These are phyloP conservation scores for Amblyraja radiata DNA, from an alignment of 2,797 vertebrate species.

Conservation along the genomic window DNA sequence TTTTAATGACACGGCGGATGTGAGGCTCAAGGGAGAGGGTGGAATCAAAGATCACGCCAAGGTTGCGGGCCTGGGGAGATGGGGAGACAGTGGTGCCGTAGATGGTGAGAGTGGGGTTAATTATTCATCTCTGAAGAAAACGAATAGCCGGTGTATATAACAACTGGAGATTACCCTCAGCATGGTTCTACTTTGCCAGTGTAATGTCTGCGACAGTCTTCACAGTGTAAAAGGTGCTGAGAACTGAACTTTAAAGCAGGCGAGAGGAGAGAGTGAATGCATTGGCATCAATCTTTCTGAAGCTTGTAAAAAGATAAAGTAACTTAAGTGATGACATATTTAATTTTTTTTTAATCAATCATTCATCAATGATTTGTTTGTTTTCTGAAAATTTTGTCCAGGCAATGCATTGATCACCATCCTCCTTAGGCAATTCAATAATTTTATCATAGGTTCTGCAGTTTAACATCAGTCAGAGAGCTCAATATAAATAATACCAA, in stretches of 20 bases:
- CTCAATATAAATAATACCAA: not conserved
- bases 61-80: no score
- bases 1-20: no score
- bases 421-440: not conserved
- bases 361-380: not conserved
- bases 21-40: no score
- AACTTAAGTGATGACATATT: not conserved
- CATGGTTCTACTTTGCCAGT: no score
- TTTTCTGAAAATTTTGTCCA: not conserved
- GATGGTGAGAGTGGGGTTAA: no score
- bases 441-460: not conserved
- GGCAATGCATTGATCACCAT: not conserved
- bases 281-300: not conserved
- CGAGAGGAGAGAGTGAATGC: not conserved
- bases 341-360: not conserved
- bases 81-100: no score
- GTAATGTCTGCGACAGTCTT: not conserved
- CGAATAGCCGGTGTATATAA: no score
- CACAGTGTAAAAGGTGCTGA: not conserved
- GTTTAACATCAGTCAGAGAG: not conserved
- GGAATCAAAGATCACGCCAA: no score
- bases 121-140: no score
- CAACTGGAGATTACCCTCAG: no score
- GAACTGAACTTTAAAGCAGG: not conserved
- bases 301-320: not conserved